phyloP scores from a whole-genome alignment of 2,888 invertebrate species.

The Aplocera efformata region DNA sequence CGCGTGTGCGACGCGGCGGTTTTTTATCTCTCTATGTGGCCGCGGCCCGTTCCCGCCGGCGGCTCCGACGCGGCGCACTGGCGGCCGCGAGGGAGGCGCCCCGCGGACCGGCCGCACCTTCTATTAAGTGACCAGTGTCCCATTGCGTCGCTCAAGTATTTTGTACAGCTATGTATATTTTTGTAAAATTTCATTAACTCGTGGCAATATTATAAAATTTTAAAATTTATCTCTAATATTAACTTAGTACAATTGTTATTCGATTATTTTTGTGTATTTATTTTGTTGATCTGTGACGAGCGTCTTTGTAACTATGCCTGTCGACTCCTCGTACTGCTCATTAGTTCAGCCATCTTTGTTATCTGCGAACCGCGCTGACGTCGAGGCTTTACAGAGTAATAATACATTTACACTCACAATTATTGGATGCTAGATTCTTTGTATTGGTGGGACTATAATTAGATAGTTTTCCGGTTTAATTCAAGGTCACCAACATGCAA shows the following conservation, averaged over 20 bases:
- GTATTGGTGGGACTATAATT: no score
- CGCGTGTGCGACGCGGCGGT: conserved; percentile 16
- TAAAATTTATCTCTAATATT: conserved; percentile 66
- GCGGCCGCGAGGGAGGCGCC: no score
- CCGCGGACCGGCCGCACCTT: no score
- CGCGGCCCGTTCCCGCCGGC: neutral
- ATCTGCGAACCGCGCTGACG: no score
- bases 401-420: no score
- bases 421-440: no score
- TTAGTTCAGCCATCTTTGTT: no score
- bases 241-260: conserved; percentile 72
- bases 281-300: conserved; percentile 16
- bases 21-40: conserved; percentile 20
- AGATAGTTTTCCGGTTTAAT: no score
- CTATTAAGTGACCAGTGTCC: conserved; percentile 51
- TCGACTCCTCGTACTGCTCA: no score
- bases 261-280: conserved; percentile 29
- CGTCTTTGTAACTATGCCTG: conserved; percentile 12
- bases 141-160: conserved; percentile 68
- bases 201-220: conserved; percentile 74
- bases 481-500: no score
- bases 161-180: conserved; percentile 78
- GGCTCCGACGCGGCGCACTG: conserved; percentile 12
- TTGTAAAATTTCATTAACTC: conserved; percentile 74
- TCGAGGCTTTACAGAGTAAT: no score